Base-by-base conservation (phyloP, 23 tunicate genomes). In the Clavelina lepadiformis region DNA sequence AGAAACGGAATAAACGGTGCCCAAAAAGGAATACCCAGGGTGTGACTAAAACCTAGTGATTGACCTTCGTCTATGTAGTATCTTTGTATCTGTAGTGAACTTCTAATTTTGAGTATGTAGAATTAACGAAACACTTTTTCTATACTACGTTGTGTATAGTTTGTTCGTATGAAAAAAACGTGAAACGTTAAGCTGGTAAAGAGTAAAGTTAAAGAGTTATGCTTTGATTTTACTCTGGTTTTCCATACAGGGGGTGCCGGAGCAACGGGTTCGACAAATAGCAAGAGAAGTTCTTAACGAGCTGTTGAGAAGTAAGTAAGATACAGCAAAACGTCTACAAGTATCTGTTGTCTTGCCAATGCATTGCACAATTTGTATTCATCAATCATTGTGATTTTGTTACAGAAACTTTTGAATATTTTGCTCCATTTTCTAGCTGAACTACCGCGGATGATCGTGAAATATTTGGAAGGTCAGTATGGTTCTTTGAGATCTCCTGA, bases 211-310 rank as follows among this genome's bases (percentile, higher is more conserved):
- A 11, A 44, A 44, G 49, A 15, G 49, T 44, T 44, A 44, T 44
- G 49, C 49, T 15, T 15, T 44, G 15, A 11, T 44, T 44, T 11
- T 44, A n/a, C n/a, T n/a, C n/a, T n/a, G n/a, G n/a, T n/a, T n/a
- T 33, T 44, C 34, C 1, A 6, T 67, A 33, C 35, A 78, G 84
- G 62, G 84, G n/a, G 35, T 78, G 8, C 26, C 68, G 4, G 84
- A 78, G 60, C 61, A 68, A 56, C 57, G 75, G 41, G 72, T 78
- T 49, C 68, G 84, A 4, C 75, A 58, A 58, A 78, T 78, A 20
- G 84, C 73, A 8, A 36, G 66, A 23, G 84, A 78, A 45, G 46
- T 78, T 78, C 69, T 78, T 13, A 5, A 19, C 2, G 84, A 78
- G 60, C 33, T 68, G 5, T 21, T 78, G 45, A 35, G 56, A 78